These are phyloP conservation scores for Pegea sp. DNA, from an alignment of 23 tunicate genomes.

Conservation along the genomic window DNA sequence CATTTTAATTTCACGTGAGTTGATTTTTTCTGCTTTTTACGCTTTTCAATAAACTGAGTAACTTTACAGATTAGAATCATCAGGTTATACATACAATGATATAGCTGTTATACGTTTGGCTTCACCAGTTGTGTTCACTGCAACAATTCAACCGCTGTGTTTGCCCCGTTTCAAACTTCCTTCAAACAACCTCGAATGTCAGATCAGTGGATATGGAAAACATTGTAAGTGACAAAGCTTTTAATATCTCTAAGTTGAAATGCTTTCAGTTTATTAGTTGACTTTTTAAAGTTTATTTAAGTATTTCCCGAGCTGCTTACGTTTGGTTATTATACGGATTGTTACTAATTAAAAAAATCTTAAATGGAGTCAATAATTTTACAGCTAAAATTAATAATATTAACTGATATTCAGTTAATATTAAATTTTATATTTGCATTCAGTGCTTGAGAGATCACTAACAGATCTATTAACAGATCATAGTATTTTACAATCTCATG, in stretches of 20 bases:
- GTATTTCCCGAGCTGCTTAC: neutral
- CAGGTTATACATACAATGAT: neutral
- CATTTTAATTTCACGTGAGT: neutral
- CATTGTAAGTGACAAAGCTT: neutral
- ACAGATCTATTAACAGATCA: too few relatives aligned
- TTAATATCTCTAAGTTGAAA: neutral
- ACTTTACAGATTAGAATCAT: neutral
- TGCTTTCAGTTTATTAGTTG: neutral
- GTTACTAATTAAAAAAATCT: too few relatives aligned
- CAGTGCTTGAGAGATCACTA: too few relatives aligned
- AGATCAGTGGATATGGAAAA: neutral
- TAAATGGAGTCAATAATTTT: too few relatives aligned
- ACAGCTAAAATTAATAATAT: too few relatives aligned
- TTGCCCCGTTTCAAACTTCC: neutral
- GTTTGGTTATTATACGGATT: neutral
- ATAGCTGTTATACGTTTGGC: neutral
- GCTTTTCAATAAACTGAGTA: neutral
- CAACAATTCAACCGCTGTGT: neutral
- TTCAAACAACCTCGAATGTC: neutral
- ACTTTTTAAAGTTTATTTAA: neutral
- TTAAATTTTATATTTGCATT: too few relatives aligned
- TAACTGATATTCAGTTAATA: too few relatives aligned
- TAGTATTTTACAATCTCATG: too few relatives aligned
- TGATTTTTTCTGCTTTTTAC: neutral
- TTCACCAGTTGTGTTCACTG: neutral